Percentiles rank a stretch among this genome's conserved stretches.
phyloP scores from a whole-genome alignment of 2,113 vertebrate genomes.

The Limnothrissa miodon region DNA sequence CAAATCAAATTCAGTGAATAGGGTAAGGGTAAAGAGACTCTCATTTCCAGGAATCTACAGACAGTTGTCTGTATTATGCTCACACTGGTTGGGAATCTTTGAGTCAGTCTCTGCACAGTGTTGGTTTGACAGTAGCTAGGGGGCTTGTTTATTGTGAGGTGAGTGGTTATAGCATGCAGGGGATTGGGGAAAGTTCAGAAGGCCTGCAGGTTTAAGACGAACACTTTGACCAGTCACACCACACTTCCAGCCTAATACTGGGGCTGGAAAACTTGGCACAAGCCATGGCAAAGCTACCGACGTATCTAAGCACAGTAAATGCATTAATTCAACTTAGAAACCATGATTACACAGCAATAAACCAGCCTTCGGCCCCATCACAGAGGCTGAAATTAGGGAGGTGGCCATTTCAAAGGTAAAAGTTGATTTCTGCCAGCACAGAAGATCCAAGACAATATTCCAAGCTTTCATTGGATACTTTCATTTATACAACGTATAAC shows the following conservation, averaged over 20 bases:
- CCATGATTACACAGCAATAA: not conserved
- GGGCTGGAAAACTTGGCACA: not conserved
- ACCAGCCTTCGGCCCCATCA: not conserved
- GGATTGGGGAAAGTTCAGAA: not conserved
- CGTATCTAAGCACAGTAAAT: not conserved
- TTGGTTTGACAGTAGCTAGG: not conserved
- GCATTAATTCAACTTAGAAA: not conserved
- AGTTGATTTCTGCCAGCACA: not conserved
- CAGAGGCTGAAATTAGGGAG: not conserved
- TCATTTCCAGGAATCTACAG: not conserved
- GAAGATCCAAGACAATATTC: not conserved
- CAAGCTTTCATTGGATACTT: conserved; percentile 3
- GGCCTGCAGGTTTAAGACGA: not conserved
- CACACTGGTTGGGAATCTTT: not conserved
- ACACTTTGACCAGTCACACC: not conserved
- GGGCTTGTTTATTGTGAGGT: not conserved
- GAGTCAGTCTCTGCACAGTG: not conserved
- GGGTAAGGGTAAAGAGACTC: not conserved
- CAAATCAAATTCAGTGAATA: not conserved
- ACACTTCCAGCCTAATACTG: not conserved
- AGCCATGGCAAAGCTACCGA: not conserved
- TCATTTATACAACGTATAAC: conserved; percentile 4
- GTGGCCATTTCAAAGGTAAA: not conserved
- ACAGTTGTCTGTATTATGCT: too few species aligned
- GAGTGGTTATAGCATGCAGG: not conserved